Base-by-base conservation (phyloP, 2,113 vertebrate genomes). In the Centrocercus urophasianus region DNA sequence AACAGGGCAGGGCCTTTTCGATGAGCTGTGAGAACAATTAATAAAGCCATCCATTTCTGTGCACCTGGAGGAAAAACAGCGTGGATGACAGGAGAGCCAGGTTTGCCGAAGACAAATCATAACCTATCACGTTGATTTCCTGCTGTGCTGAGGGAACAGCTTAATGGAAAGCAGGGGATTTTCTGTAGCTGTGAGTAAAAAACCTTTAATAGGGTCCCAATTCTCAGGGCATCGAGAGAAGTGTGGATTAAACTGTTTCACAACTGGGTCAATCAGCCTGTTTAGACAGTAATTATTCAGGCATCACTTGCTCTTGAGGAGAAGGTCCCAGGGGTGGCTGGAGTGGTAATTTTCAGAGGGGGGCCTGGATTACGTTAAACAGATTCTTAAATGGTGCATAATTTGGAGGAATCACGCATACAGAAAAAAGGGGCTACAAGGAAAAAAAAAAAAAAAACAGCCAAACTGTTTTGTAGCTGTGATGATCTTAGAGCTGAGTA, bases 181-280 rank as follows among this genome's bases (percentile, higher is more conserved):
- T 94, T 89, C 93, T 91, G 76, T 93, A 95, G 92, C 94, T 95
- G 82, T 94, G 90, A 97, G 93, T 96, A 96, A 95, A 90, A 89
- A 94, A 90, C 88, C 81, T 90, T 96, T 97, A 95, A 95, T 86
- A 88, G 92, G 93, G 90, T 87, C 94, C 93, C 95, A 97, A 95
- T 90, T 96, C 96, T 94, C 94, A 93, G 94, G 94, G 85, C 94
- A 96, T 93, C 93, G 74, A 95, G 85, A 96, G 83, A 88, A 95
- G 95, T 45, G 89, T 89, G 93, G 96, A 97, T 97, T 96, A 96
- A 95, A 96, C 82, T 86, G 91, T 92, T 83, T 91, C 93, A 94
- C 89, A 96, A 93, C 86, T 96, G 92, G 96, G 95, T 97, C 93
- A 96, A 96, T 90, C 87, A 93, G 93, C 85, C 90, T 87, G 84